Conservation (phyloP, 1,140 invertebrate genomes). For the Rhyacophila brunnea region DNA sequence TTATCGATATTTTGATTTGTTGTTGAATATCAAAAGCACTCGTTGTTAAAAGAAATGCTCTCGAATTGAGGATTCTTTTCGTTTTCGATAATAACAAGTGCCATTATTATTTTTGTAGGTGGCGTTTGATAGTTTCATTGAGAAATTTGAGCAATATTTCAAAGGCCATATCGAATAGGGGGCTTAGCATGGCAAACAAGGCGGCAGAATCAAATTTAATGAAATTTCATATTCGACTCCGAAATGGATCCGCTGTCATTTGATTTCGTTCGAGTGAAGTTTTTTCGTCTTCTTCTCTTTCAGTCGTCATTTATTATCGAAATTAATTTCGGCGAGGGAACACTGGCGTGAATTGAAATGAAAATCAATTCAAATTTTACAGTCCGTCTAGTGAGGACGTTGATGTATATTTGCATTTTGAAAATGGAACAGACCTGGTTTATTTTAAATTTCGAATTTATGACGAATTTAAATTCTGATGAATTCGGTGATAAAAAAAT, state of each 20-base stretch:
- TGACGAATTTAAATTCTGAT: too few species aligned
- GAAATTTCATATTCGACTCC: slow-evolving; percentile 15
- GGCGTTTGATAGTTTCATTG: too few species aligned
- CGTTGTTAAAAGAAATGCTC: neutral
- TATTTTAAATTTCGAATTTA: too few species aligned
- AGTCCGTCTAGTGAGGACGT: too few species aligned
- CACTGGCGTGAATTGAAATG: slow-evolving; percentile 26
- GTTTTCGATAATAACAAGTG: too few species aligned
- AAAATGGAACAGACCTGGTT: too few species aligned
- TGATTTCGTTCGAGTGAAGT: slow-evolving; percentile 10
- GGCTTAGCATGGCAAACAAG: slow-evolving; percentile 8
- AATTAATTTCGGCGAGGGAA: slow-evolving; percentile 17
- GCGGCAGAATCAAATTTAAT: slow-evolving; percentile 9
- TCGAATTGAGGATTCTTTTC: neutral
- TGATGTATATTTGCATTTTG: too few species aligned
- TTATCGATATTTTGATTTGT: neutral
- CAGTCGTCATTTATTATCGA: slow-evolving; percentile 7
- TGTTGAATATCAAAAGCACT: neutral
- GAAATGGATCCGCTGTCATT: slow-evolving; percentile 10
- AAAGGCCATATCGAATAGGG: neutral
- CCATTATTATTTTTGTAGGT: too few species aligned
- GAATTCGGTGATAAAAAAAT: too few species aligned
- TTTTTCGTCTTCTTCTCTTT: slow-evolving; percentile 10
- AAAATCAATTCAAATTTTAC: slow-evolving; percentile 27
- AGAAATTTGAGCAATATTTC: too few species aligned